These are phyloP conservation scores for Leptopilina myrica DNA, from an alignment of 2,888 invertebrate genomes.

Conservation along the genomic window DNA sequence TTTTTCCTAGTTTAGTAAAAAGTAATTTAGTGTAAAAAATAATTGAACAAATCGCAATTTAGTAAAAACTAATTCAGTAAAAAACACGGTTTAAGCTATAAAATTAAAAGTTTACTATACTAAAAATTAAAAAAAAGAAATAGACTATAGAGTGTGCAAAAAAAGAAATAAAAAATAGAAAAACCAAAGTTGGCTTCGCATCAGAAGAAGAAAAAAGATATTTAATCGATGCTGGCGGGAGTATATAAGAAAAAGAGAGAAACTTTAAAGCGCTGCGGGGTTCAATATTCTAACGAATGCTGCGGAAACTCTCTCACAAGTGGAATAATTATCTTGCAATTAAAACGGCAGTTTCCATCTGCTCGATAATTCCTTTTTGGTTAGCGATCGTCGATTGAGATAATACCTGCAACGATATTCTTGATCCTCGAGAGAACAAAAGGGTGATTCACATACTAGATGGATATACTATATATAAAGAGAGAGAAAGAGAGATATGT, in stretches of 20 bases:
- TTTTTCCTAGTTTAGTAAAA: too few species aligned
- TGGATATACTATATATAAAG: too few species aligned
- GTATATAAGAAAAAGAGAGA: not conserved
- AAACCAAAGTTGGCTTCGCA: slow-evolving; percentile 13
- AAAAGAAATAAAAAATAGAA: not conserved
- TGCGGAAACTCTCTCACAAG: slow-evolving; percentile 36
- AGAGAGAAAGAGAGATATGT: too few species aligned
- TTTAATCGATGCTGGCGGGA: slow-evolving; percentile 11
- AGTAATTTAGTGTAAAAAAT: too few species aligned
- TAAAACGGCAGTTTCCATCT: slow-evolving; percentile 35
- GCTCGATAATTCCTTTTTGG: slow-evolving; percentile 37
- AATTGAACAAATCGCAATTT: too few species aligned
- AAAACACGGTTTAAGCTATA: too few species aligned
- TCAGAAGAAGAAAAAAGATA: not conserved
- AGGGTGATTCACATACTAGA: not conserved
- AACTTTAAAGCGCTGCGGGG: slow-evolving; percentile 3
- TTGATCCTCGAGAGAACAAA: slow-evolving; percentile 30
- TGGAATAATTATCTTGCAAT: slow-evolving; percentile 37
- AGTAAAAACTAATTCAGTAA: too few species aligned
- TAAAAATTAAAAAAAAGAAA: not conserved
- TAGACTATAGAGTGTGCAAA: not conserved
- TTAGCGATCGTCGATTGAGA: slow-evolving; percentile 40
- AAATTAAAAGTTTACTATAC: not conserved
- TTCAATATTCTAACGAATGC: slow-evolving; percentile 24
- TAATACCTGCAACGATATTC: slow-evolving; percentile 35